A percentile compares a stretch with the other conserved stretches of the same genome.
These are phyloP conservation scores for Chionodraco myersi DNA, from an alignment of 2,113 vertebrate species.

Conservation along the genomic window DNA sequence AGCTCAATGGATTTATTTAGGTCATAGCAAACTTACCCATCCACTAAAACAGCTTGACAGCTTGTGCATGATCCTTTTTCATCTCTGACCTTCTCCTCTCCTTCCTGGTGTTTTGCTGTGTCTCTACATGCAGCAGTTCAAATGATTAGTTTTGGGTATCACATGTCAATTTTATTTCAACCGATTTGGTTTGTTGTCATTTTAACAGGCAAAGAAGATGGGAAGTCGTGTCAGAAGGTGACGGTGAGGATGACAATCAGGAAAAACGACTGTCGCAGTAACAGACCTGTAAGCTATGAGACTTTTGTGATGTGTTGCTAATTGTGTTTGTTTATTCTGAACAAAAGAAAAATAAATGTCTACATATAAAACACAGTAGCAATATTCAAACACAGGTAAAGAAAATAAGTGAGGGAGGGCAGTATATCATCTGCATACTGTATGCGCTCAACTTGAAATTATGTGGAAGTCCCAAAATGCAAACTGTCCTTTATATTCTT, in stretches of 20 bases:
- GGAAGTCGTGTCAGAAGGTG: conserved; percentile 98
- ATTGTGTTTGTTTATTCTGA: neutral
- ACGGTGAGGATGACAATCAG: conserved; percentile 98
- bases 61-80: conserved; percentile 42
- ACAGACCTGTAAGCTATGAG: conserved; percentile 87
- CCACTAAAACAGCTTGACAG: conserved; percentile 20
- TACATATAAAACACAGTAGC: neutral
- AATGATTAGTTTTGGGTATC: neutral
- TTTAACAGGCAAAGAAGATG: conserved; percentile 94
- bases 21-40: neutral
- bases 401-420: neutral
- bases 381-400: neutral
- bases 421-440: neutral
- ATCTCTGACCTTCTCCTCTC: neutral
- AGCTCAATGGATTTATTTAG: neutral
- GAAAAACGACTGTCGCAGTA: conserved; percentile 97
- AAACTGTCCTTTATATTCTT: no score
- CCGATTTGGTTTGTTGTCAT: conserved; percentile 34
- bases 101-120: neutral
- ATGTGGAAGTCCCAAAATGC: no score
- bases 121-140: neutral
- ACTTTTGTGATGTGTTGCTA: neutral
- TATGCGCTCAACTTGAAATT: neutral
- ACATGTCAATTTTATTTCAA: neutral
- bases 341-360: neutral